Percentiles rank a stretch among this genome's conserved stretches.
Conservation (phyloP, 2,797 vertebrate genomes). For the Fundulus diaphanus region DNA sequence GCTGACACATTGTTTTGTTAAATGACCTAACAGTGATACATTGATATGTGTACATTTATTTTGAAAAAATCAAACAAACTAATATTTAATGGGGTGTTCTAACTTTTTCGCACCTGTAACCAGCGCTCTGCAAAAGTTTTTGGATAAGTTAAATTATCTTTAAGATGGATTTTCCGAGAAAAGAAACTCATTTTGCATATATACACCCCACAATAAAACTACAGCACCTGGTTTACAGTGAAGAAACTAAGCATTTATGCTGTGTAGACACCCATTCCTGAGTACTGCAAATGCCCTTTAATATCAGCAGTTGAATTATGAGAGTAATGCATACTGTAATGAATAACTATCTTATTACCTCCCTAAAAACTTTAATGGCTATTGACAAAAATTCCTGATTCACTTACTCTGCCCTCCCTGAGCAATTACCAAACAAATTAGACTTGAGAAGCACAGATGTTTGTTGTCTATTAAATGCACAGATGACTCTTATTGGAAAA, state of each 20-base stretch:
- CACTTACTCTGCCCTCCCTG: conserved; percentile 43
- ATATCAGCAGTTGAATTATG: conserved; percentile 39
- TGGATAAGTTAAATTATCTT: neutral
- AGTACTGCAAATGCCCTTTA: conserved; percentile 9
- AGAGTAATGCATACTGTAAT: conserved; percentile 35
- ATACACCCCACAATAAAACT: neutral
- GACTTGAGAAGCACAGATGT: conserved; percentile 50
- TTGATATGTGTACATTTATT: neutral
- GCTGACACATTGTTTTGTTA: neutral
- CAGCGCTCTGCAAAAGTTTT: neutral
- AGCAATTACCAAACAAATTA: conserved; percentile 67
- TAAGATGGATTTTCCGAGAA: neutral
- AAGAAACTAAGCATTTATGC: neutral
- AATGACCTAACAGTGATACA: neutral
- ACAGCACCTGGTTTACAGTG: neutral
- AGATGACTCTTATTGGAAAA: conserved; percentile 69
- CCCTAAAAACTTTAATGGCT: conserved; percentile 67
- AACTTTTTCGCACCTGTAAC: neutral
- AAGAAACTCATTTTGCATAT: neutral
- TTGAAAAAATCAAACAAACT: neutral
- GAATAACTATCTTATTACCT: conserved; percentile 57
- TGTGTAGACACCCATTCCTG: neutral
- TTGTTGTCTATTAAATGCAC: conserved; percentile 62
- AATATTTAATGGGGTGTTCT: neutral
- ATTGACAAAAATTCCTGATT: conserved; percentile 61